Evolutionary conservation across 1,140 invertebrate genomes (phyloP).

Genomic region (Steinernema feltiae): DNA sequence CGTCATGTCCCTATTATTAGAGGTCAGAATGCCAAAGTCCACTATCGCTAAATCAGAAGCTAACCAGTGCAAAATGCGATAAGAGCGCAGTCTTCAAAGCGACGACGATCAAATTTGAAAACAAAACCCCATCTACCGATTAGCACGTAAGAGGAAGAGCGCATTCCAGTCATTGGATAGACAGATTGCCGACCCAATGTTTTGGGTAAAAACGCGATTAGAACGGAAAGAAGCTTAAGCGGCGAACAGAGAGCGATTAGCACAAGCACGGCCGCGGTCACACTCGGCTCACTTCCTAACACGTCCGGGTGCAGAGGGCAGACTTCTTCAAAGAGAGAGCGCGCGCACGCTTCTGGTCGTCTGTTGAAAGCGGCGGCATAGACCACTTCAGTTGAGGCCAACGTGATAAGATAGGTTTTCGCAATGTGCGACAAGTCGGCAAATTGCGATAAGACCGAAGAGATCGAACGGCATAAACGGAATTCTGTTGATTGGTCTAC

Average conservation of each 20-base stretch:
- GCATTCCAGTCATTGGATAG: not conserved
- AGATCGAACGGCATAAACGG: conserved; percentile 5
- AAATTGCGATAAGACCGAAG: not conserved
- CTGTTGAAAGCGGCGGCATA: not conserved
- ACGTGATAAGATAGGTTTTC: not conserved
- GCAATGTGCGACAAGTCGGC: not conserved
- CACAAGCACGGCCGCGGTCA: not conserved
- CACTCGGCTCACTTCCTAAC: not conserved
- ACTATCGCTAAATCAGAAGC: too few relatives aligned
- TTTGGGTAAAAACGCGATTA: not conserved
- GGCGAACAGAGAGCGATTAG: not conserved
- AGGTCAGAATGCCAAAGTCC: too few relatives aligned
- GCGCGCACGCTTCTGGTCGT: not conserved
- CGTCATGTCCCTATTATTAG: too few relatives aligned
- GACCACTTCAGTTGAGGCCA: not conserved
- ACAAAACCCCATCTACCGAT: not conserved
- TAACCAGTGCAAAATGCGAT: too few relatives aligned
- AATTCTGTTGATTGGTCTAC: not conserved
- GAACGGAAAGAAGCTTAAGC: not conserved
- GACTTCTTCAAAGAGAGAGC: not conserved
- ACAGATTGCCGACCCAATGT: not conserved
- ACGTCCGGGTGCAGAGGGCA: not conserved
- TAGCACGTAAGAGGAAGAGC: not conserved
- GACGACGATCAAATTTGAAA: not conserved
- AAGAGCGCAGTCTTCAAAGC: too few relatives aligned